Base-by-base conservation (phyloP, 2,888 invertebrate species). In the Torymus aiolomorphi region DNA sequence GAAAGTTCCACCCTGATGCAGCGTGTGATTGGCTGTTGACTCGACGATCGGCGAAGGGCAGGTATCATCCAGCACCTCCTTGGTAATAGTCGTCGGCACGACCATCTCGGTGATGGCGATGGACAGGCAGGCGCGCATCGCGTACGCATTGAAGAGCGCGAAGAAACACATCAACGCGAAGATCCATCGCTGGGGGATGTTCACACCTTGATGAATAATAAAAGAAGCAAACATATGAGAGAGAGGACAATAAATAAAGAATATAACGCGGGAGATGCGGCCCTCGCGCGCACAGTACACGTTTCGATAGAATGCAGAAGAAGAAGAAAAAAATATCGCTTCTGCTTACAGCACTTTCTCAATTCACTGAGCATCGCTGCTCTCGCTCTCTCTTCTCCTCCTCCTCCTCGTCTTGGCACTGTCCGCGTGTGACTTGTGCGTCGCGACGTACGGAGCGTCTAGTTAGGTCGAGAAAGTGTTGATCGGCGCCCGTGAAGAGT, bases 21-120 rank as follows among this genome's bases (percentile, higher is more conserved):
- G 12, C 0, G 82, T 80, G 2, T 24, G 24, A 52, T 81, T 78
- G 2, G 54, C 49, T 2, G 78, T 5, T 4, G 42, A 51, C 5
- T 70, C 16, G 4, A 57, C 12, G 14, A 75, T 70, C 31, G 18
- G 56, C 13, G 75, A 51, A n/a, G 76, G 70, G 31, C 80, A 82
- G 4, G 80, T 76, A n/a, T 80, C 76, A 14, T 82, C 82, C 12
- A 52, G n/a, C 14, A 75, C 52, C 16, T 31, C 63, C 42, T 82
- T 77, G 0, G 59, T 24, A 14, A 66, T 49, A 1, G 31, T 72
- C 0, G 42, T 79, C 13, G 78, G 79, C n/a, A 77, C 74, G 2
- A 94, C 94, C 93, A 95, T 94, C 85, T 94, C 93, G 1, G 95
- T 95, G 83, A 95, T 95, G 63, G 95, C 94, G 82, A 95, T 91